phyloP scores from a whole-genome alignment of 37 sponge, comb jelly and placozoan species.

The Ephydatia muelleri region DNA sequence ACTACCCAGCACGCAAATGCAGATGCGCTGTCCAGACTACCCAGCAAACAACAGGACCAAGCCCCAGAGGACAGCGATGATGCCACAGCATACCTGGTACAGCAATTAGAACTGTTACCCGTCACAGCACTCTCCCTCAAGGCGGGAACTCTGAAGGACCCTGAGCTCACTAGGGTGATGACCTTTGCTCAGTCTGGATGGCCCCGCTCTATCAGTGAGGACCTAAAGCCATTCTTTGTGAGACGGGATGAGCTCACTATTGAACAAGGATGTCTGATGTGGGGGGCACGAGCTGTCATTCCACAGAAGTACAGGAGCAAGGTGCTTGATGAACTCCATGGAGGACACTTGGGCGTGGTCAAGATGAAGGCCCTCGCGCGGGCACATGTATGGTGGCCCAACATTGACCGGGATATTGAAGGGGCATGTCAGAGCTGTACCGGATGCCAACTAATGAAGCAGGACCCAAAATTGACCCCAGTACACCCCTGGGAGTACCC shows the following conservation, averaged over 20 bases:
- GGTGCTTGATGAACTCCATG: conserved; percentile 15
- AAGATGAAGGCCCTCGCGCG: too few species aligned
- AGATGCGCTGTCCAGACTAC: conserved; percentile 23
- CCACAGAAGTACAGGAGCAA: background rate
- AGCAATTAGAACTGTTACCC: conserved; percentile 7
- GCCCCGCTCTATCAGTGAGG: background rate
- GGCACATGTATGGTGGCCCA: conserved; percentile 13
- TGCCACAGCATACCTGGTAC: background rate
- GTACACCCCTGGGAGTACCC: conserved; percentile 23
- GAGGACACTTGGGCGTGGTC: too few species aligned
- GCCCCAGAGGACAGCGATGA: background rate
- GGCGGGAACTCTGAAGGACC: conserved; percentile 11
- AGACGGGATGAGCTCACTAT: conserved; percentile 11
- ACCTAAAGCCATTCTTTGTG: conserved; percentile 8
- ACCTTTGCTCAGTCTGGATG: conserved; percentile 4
- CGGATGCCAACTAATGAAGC: background rate
- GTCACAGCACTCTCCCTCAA: background rate
- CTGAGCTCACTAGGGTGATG: conserved; percentile 8
- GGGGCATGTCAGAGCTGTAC: background rate
- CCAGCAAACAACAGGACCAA: background rate
- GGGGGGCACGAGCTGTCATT: conserved; percentile 33
- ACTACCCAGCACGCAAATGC: conserved; percentile 28
- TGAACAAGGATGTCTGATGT: conserved; percentile 21
- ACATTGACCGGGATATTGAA: conserved; percentile 25
- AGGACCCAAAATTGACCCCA: background rate